Percentiles rank a stretch among this genome's conserved stretches.
phyloP scores from a whole-genome alignment of 2,888 invertebrate genomes.

The Xiphydria camelus region DNA sequence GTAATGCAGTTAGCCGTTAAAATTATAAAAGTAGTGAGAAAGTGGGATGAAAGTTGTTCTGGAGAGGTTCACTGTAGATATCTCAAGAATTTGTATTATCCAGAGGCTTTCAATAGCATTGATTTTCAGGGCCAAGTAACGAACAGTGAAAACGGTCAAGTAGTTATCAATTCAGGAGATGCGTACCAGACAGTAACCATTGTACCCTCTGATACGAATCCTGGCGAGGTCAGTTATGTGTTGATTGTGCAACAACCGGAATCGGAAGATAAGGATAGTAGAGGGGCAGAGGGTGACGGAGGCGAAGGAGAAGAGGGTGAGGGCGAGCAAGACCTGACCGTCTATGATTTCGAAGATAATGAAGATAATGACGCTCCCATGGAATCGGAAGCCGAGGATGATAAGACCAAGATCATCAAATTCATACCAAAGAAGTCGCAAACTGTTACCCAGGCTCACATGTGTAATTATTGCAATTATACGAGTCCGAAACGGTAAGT shows the following conservation, averaged over 20 bases:
- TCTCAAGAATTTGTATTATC: too few relatives aligned
- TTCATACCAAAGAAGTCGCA: conserved; percentile 67
- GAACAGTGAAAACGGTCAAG: conserved; percentile 54
- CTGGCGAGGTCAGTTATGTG: conserved; percentile 85
- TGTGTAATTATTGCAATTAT: conserved; percentile 91
- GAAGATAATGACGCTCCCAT: conserved; percentile 57
- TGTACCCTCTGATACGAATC: conserved; percentile 75
- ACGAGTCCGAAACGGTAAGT: conserved; percentile 79
- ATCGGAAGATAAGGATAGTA: conserved; percentile 62
- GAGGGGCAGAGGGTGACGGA: conserved; percentile 57
- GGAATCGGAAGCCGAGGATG: conserved; percentile 69
- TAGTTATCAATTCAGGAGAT: conserved; percentile 64
- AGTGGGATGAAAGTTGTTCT: too few relatives aligned
- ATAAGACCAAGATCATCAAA: conserved; percentile 67
- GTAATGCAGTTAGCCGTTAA: too few relatives aligned
- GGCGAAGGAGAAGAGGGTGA: conserved; percentile 58
- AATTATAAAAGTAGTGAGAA: too few relatives aligned
- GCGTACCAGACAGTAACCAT: conserved; percentile 82
- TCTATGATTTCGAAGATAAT: conserved; percentile 56
- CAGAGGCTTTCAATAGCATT: too few relatives aligned
- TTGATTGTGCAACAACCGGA: conserved; percentile 80
- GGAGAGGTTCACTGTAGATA: background rate
- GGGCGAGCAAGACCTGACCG: conserved; percentile 57
- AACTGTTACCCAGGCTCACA: conserved; percentile 70
- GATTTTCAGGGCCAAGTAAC: conserved; percentile 41